Conservation (phyloP, 2,797 vertebrate species). For the Ptychadena robeensis region DNA sequence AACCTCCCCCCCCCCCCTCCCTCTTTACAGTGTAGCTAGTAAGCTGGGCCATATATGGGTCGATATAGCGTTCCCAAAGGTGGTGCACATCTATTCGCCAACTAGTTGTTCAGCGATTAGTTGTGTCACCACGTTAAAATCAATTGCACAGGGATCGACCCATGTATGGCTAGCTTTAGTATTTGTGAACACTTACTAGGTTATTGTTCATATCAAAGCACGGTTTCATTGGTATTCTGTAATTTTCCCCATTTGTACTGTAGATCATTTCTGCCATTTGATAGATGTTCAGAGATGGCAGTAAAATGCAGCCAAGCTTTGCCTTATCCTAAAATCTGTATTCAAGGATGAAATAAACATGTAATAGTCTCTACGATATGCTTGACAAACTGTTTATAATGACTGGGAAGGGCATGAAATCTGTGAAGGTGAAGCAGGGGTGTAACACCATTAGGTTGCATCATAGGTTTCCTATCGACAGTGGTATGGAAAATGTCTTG, state of each 20-base stretch:
- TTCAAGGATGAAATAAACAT: slow-evolving; percentile 28
- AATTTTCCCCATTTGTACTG: background rate
- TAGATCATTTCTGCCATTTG: background rate
- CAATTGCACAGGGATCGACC: too few species aligned
- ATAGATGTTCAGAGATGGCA: slow-evolving; percentile 5
- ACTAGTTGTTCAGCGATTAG: too few species aligned
- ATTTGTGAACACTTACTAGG: background rate
- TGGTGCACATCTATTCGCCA: too few species aligned
- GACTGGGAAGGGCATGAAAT: slow-evolving; percentile 23
- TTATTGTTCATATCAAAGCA: background rate
- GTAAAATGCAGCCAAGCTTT: slow-evolving; percentile 25
- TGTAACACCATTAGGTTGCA: slow-evolving; percentile 7
- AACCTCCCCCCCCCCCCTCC: too few species aligned
- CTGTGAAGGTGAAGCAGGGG: slow-evolving; percentile 34
- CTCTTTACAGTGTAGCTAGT: too few species aligned
- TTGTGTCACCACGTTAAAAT: too few species aligned
- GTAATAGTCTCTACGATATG: slow-evolving; percentile 32
- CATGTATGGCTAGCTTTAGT: too few species aligned
- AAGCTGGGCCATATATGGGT: too few species aligned
- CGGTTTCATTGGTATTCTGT: background rate
- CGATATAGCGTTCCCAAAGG: too few species aligned
- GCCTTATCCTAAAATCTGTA: slow-evolving; percentile 21
- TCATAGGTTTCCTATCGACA: too few species aligned
- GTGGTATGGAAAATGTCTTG: background rate
- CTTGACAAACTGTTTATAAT: slow-evolving; percentile 35